Evolutionary conservation across 2,113 vertebrate species (phyloP).

Genomic region (Cololabis saira): DNA sequence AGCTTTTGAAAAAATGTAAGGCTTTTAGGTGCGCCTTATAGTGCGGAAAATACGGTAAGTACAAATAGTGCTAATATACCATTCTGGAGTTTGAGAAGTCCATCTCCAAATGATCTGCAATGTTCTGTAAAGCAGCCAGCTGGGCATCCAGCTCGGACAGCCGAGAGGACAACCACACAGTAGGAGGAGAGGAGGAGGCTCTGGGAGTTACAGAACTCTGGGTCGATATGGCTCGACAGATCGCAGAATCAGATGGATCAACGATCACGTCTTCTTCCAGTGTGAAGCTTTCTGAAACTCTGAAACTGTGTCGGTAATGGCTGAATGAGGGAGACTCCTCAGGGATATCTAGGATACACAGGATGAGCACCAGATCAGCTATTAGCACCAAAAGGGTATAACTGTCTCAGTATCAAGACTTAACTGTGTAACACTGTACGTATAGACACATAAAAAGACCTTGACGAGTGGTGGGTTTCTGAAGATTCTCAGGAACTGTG

Average conservation of each 20-base stretch:
- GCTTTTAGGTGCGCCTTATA: too few species aligned
- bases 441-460: slow-evolving; percentile 43
- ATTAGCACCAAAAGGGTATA: not conserved
- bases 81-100: slow-evolving; percentile 82
- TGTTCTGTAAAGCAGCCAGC: slow-evolving; percentile 82
- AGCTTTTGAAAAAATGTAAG: too few species aligned
- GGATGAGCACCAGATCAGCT: slow-evolving; percentile 2
- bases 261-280: slow-evolving; percentile 6
- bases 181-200: slow-evolving; percentile 11
- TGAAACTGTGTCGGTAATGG: slow-evolving; percentile 5
- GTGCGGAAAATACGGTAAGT: too few species aligned
- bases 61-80: slow-evolving; percentile 58
- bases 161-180: slow-evolving; percentile 73
- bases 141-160: slow-evolving; percentile 85
- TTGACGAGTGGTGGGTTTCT: slow-evolving; percentile 13
- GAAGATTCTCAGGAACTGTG: slow-evolving; percentile 5
- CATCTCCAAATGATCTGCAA: slow-evolving; percentile 86
- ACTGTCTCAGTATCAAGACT: not conserved
- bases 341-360: slow-evolving; percentile 26
- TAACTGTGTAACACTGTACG: not conserved
- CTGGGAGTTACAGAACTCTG: slow-evolving; percentile 21
- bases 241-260: slow-evolving; percentile 13
- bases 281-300: slow-evolving; percentile 53
- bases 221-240: slow-evolving; percentile 29
- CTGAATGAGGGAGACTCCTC: slow-evolving; percentile 16